Conservation (phyloP, 2,888 invertebrate genomes). For the Xestia ashworthii region DNA sequence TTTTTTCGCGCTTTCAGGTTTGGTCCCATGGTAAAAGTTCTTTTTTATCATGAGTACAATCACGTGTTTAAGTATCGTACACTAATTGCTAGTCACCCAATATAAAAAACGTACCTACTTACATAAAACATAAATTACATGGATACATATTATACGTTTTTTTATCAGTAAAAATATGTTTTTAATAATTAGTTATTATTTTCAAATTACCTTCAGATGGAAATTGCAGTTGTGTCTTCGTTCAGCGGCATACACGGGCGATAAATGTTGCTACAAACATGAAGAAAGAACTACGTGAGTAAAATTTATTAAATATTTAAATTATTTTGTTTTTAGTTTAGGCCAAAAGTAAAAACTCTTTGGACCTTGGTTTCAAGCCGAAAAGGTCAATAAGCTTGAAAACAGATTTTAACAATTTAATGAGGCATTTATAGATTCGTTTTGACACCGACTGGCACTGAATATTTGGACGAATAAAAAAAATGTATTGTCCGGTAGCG, state of each 20-base stretch:
- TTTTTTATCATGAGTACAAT: no score
- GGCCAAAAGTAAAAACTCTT: background rate
- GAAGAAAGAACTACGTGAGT: constrained; percentile 35
- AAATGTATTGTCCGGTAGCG: background rate
- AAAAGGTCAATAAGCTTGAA: background rate
- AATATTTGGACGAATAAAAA: background rate
- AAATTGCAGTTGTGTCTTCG: constrained; percentile 16
- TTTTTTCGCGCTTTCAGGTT: no score
- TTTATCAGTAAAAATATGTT: constrained; percentile 23
- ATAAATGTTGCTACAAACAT: constrained; percentile 32
- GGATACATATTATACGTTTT: background rate
- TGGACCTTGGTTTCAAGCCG: background rate
- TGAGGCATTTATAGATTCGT: background rate
- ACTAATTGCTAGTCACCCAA: no score
- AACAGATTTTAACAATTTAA: background rate
- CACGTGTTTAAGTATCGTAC: no score
- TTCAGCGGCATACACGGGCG: background rate
- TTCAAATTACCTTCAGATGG: constrained; percentile 38
- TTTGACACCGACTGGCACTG: background rate
- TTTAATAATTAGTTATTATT: constrained; percentile 38
- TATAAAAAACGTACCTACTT: no score
- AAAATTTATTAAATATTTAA: background rate
- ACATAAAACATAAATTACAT: background rate
- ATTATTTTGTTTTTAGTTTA: background rate
- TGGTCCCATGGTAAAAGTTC: no score